Evolutionary conservation across 1,140 invertebrate genomes (phyloP), one percentile per base, ranked within the genome.

Genomic region (Brachionus sp.): DNA sequence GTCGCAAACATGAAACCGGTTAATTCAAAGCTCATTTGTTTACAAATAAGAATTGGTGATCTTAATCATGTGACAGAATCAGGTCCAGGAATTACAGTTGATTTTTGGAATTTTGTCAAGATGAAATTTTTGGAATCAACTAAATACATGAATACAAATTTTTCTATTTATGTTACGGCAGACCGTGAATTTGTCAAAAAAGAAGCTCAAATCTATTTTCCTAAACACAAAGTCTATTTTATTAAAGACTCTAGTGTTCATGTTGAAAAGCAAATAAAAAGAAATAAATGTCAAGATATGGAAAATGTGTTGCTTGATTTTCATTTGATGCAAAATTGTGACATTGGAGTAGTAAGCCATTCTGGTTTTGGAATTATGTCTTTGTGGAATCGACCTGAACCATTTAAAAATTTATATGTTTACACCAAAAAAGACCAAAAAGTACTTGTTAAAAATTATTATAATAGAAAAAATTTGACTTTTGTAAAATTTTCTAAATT

Each of bases 251-350:
- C 44, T 7, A 78, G 53, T 62, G 39, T 78, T 35, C 75, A 78
- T 12, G 29, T 78, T 16, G 75, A 62, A 53, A 70, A 19, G 16
- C 39, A 46, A 57, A 29, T 12, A 9, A 33, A 78, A 16, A 50
- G 10, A 23, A 19, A 78, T 29, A 23, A 78, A 37, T 78, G 75
- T 16, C 16, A 16, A 53, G 37, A 78, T 53, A 13, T 78, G 25
- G 75, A 57, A 53, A 78, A 78, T 29, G 46, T 62, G 10, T 3
- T 78, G 6, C 19, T 78, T 62, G 75, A 78, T 62, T 78, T 78
- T 78, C 75, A 57, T 53, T n/a, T 57, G 16, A 53, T 78, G 53
- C 75, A 78, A 78, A 57, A 78, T 62, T 78, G 75, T 39, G 75
- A 78, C 37, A 78, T 57, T 35, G 75, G 46, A 16, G 53, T 78